Base-by-base conservation (phyloP, 2,888 invertebrate species). In the Pammene fasciana region DNA sequence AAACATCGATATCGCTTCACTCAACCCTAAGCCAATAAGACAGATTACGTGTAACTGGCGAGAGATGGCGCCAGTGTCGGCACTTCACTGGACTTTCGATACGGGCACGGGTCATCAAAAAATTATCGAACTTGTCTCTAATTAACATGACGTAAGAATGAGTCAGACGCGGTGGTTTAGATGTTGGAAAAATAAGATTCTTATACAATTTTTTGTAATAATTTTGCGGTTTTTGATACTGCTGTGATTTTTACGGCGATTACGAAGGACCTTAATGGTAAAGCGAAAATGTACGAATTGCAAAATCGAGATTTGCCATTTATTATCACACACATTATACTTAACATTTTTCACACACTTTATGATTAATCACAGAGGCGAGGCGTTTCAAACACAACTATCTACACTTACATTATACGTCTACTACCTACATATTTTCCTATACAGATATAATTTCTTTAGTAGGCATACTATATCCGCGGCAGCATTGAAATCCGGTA, bases 1-100 rank as follows among this genome's bases (percentile, higher is more conserved):
- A 60, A 54, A 26, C 43, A 50, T 60, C 60, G 52, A 67, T 16
- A 43, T 34, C 46, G 46, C 26, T 59, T 54, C n/a, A 50, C 16
- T 11, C 70, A 54, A 6, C 70, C 65, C 60, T 70, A 65, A 26
- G 60, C 60, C 65, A 68, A 77, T 76, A 73, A 73, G 72, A 61
- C 65, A 71, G 73, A 76, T 81, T 82, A 75, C 74, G 70, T 57
- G 70, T 78, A 82, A 83, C 74, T 72, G 79, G 77, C 77, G 72
- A 76, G 70, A 86, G 87, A 84, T 87, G 87, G 87, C 88, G 88
- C 87, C 85, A 84, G 80, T 16, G 61, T 72, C 75, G 82, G 80
- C 79, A 73, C 77, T 59, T 67, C 60, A 67, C 55, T 67, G 74
- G 72, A 59, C 68, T 75, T 83, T 82, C 82, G 84, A 75, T 74